Percentiles rank a stretch among this genome's conserved stretches.
These are phyloP conservation scores for Clytia hemisphaerica DNA, from an alignment of 30 jellyfish, hydroid and myxozoan genomes.

Conservation along the genomic window DNA sequence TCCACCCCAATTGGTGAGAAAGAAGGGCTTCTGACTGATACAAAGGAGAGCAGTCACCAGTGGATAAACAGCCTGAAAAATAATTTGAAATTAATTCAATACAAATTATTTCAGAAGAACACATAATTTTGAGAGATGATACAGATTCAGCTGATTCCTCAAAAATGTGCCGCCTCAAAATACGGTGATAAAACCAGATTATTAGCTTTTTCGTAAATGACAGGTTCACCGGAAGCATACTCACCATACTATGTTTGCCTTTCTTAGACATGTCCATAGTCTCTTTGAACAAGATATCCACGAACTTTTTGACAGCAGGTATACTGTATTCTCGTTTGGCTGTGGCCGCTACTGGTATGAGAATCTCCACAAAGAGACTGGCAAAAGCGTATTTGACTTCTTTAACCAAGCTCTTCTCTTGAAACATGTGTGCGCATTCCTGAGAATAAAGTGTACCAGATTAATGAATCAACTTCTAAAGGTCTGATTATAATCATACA, in stretches of 20 bases:
- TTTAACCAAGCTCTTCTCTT: constrained; percentile 80
- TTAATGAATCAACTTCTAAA: too few species aligned
- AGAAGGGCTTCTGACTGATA: constrained; percentile 94
- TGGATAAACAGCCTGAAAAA: constrained; percentile 83
- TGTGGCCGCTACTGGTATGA: constrained; percentile 97
- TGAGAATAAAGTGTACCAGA: constrained; percentile 12
- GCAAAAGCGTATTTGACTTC: constrained; percentile 97
- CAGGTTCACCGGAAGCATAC: constrained; percentile 4
- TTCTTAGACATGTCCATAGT: constrained; percentile 93
- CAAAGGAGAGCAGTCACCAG: constrained; percentile 94
- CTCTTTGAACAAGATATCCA: constrained; percentile 86
- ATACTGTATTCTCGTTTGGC: constrained; percentile 94
- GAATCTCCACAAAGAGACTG: constrained; percentile 84
- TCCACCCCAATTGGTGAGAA: constrained; percentile 85
- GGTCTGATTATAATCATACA: too few species aligned
- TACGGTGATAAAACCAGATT: too few species aligned
- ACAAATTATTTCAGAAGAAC: background rate
- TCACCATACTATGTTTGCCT: constrained; percentile 89
- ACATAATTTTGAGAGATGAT: background rate
- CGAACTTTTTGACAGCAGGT: constrained; percentile 98
- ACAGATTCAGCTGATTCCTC: background rate
- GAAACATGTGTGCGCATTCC: constrained; percentile 93
- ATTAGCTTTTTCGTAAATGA: too few species aligned
- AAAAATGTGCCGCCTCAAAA: too few species aligned
- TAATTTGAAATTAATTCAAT: background rate